phyloP scores from a whole-genome alignment of 2,113 vertebrate genomes.

The Plestiodon gilberti region DNA sequence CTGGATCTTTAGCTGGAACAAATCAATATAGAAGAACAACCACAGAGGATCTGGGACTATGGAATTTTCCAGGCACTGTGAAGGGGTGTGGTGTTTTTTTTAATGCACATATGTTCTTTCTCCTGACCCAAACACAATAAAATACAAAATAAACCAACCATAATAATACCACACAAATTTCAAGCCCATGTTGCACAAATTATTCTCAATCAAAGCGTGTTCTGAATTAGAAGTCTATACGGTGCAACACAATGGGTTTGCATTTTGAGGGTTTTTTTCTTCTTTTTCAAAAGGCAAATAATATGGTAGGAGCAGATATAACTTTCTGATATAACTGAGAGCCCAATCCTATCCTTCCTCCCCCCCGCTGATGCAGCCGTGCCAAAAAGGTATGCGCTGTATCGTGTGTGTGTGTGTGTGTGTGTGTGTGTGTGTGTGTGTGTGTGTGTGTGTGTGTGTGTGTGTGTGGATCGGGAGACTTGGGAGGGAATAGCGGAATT shows the following conservation, averaged over 20 bases:
- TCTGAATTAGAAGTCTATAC: neutral
- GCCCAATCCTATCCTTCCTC: neutral
- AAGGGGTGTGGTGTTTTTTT: too few relatives aligned
- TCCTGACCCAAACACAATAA: neutral
- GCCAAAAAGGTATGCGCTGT: too few relatives aligned
- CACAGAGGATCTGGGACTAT: neutral
- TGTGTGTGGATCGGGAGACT: too few relatives aligned
- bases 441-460: too few relatives aligned
- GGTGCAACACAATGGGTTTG: neutral
- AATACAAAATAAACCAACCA: neutral
- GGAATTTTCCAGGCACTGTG: accelerated
- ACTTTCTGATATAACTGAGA: neutral
- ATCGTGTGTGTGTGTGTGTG: too few relatives aligned
- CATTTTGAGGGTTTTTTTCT: neutral
- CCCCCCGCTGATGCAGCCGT: neutral
- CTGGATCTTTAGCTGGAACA: slow-evolving; percentile 7
- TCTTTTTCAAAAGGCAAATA: neutral
- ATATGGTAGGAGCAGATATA: neutral
- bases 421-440: too few relatives aligned
- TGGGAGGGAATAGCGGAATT: too few relatives aligned
- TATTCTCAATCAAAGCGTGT: neutral
- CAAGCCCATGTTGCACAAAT: neutral
- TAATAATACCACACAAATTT: neutral
- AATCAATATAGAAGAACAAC: neutral
- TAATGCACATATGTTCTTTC: neutral